A percentile compares a stretch with the other conserved stretches of the same genome.
phyloP scores from a whole-genome alignment of 2,797 vertebrate species.

The Lemur catta region DNA sequence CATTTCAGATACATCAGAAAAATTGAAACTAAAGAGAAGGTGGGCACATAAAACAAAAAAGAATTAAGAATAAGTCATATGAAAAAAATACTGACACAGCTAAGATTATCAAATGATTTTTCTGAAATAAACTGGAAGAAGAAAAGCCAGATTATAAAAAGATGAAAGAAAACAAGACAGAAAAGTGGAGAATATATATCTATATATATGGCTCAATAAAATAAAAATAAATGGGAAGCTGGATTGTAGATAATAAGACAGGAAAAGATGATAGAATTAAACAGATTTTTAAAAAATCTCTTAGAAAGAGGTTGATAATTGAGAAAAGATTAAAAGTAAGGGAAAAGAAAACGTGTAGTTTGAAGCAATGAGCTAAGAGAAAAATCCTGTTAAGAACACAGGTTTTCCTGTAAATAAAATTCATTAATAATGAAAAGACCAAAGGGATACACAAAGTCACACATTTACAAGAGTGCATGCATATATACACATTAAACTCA shows the following conservation, averaged over 20 bases:
- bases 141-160: slow-evolving; percentile 7
- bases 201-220: not conserved
- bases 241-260: not conserved
- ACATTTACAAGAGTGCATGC: not conserved
- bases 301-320: not conserved
- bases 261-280: slow-evolving; percentile 31
- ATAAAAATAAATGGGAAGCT: not conserved
- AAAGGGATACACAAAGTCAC: not conserved
- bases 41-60: not conserved
- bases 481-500: not conserved
- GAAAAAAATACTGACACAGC: not conserved
- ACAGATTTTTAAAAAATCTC: not conserved
- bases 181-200: not conserved
- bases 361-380: not conserved
- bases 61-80: not conserved
- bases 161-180: not conserved
- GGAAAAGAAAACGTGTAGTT: not conserved
- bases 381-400: slow-evolving; percentile 28
- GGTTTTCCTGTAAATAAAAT: slow-evolving; percentile 5
- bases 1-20: not conserved
- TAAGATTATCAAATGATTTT: not conserved
- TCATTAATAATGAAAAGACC: slow-evolving; percentile 17
- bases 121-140: not conserved
- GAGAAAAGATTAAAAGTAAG: not conserved
- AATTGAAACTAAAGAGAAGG: not conserved